Conservation (phyloP, 2,797 vertebrate species). For the Mormyrus hasselquistii region DNA sequence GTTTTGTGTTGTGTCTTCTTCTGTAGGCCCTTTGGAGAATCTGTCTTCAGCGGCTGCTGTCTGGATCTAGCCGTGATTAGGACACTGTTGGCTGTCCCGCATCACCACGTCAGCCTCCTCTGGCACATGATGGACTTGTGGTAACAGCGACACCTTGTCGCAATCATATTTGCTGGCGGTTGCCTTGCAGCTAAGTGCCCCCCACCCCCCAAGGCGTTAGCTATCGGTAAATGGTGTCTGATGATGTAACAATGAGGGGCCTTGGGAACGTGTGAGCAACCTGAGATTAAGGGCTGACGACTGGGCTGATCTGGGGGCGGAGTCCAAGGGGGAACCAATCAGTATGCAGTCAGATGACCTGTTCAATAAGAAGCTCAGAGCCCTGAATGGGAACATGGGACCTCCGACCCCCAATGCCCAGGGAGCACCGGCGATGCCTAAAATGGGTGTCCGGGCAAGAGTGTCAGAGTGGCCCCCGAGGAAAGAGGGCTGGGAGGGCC, state of each 20-base stretch:
- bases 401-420: conserved; percentile 55
- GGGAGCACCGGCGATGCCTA: conserved; percentile 73
- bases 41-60: not conserved
- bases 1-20: conserved; percentile 4
- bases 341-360: conserved; percentile 75
- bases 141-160: conserved; percentile 22
- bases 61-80: conserved; percentile 14
- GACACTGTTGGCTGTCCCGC: not conserved
- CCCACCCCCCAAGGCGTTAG: not conserved
- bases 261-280: conserved; percentile 54
- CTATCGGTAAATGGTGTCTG: conserved; percentile 22
- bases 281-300: conserved; percentile 55
- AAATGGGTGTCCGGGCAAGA: conserved; percentile 78
- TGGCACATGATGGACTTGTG: conserved; percentile 35
- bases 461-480: conserved; percentile 77
- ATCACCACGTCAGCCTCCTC: not conserved
- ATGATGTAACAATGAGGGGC: conserved; percentile 39
- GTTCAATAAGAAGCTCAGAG: conserved; percentile 72
- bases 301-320: conserved; percentile 48
- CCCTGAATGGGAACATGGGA: conserved; percentile 68
- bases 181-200: not conserved
- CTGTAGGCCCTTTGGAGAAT: not conserved
- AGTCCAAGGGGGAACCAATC: conserved; percentile 44
- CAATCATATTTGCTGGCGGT: conserved; percentile 25
- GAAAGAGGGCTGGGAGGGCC: conserved; percentile 68